These are phyloP conservation scores for Archips xylosteana DNA, from an alignment of 2,888 invertebrate species.

Conservation along the genomic window DNA sequence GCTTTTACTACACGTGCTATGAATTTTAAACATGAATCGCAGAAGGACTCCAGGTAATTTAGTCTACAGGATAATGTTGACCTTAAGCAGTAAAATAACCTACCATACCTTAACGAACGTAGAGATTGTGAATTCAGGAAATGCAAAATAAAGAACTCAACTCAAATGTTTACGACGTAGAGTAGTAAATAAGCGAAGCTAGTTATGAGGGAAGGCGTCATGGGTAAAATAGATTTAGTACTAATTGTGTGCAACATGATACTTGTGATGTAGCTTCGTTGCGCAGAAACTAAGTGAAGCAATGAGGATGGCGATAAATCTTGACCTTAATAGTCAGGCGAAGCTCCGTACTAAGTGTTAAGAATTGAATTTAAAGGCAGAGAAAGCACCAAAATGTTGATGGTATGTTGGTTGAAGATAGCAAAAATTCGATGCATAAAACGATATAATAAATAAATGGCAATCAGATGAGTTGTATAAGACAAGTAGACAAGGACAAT, in stretches of 20 bases:
- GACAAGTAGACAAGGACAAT: background rate
- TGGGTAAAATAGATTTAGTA: conserved; percentile 29
- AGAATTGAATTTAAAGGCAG: background rate
- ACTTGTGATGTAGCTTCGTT: background rate
- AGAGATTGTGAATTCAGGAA: conserved; percentile 10
- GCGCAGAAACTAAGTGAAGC: background rate
- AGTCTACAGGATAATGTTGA: background rate
- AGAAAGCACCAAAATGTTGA: background rate
- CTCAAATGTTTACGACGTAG: conserved; percentile 8
- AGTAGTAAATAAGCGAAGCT: background rate
- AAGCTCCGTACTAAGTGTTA: background rate
- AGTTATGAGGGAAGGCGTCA: conserved; percentile 11
- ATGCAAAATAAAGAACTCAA: conserved; percentile 12
- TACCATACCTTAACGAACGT: background rate
- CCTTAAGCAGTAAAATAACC: conserved; percentile 12
- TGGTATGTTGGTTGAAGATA: background rate
- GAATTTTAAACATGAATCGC: conserved; percentile 8
- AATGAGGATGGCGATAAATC: conserved; percentile 9
- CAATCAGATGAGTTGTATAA: background rate
- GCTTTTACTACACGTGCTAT: background rate
- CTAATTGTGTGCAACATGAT: conserved; percentile 24
- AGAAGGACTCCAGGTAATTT: conserved; percentile 1
- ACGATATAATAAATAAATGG: background rate
- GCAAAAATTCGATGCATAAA: background rate
- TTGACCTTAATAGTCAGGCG: background rate